Conservation (phyloP, 2,888 invertebrate species). For the Lacanobia wlatinum region DNA sequence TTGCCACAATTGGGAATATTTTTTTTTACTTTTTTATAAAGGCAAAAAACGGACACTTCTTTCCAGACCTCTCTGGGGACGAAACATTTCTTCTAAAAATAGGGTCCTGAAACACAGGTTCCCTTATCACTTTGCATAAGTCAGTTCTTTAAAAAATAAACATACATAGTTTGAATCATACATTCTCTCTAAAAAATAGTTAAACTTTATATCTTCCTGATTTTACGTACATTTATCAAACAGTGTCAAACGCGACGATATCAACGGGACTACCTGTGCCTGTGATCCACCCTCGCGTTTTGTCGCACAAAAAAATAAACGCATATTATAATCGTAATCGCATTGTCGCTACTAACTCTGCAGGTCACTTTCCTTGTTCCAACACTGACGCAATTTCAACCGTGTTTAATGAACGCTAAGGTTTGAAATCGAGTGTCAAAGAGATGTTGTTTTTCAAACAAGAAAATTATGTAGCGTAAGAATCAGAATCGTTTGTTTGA, state of each 20-base stretch:
- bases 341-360: constrained; percentile 70
- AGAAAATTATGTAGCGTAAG: constrained; percentile 68
- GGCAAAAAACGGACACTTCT: no score
- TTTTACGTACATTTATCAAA: constrained; percentile 39
- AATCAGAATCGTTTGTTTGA: constrained; percentile 66
- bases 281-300: constrained; percentile 68
- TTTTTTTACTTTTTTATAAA: no score
- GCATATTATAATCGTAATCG: constrained; percentile 71
- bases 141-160: no score
- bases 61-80: no score
- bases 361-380: constrained; percentile 68
- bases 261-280: constrained; percentile 56
- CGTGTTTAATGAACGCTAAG: neutral
- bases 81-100: no score
- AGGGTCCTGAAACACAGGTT: no score
- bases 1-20: no score
- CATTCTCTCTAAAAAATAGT: neutral
- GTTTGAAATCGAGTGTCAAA: constrained; percentile 32
- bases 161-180: no score
- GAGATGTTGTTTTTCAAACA: constrained; percentile 60
- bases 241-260: constrained; percentile 54
- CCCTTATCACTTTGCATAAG: no score
- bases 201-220: neutral
- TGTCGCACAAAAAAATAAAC: constrained; percentile 73
- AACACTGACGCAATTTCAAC: constrained; percentile 38